Conservation (phyloP, 2,797 vertebrate species). For the Lophotriccus pileatus region DNA sequence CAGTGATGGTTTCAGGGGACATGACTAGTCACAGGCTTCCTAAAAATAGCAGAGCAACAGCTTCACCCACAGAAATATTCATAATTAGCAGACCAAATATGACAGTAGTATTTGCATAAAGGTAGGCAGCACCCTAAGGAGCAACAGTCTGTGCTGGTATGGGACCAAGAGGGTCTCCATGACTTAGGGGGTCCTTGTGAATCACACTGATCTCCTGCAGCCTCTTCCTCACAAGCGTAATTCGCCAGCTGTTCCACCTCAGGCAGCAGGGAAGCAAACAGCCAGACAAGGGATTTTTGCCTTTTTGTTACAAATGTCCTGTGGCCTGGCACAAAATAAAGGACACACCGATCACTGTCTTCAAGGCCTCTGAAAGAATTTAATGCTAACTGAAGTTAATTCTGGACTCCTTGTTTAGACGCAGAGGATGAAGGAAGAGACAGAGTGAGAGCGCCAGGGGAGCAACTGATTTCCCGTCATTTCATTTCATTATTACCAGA, state of each 20-base stretch:
- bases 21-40: neutral
- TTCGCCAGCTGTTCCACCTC: neutral
- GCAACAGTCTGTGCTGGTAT: neutral
- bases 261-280: neutral
- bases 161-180: neutral
- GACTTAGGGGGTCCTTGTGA: neutral
- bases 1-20: neutral
- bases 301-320: neutral
- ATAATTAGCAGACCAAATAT: neutral
- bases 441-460: neutral
- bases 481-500: constrained; percentile 62
- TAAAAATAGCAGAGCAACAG: neutral
- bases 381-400: constrained; percentile 48
- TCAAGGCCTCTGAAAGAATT: neutral
- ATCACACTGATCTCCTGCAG: neutral
- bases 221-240: neutral
- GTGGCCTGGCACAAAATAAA: neutral
- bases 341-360: neutral
- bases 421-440: constrained; percentile 3
- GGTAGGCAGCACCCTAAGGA: neutral
- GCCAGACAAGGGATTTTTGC: neutral
- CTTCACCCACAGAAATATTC: neutral
- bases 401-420: constrained; percentile 1
- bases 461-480: constrained; percentile 49
- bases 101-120: neutral